Percentiles rank a stretch among this genome's conserved stretches.
These are phyloP conservation scores for Corythornis vintsioides DNA, from an alignment of 2,113 vertebrate genomes.

Conservation along the genomic window DNA sequence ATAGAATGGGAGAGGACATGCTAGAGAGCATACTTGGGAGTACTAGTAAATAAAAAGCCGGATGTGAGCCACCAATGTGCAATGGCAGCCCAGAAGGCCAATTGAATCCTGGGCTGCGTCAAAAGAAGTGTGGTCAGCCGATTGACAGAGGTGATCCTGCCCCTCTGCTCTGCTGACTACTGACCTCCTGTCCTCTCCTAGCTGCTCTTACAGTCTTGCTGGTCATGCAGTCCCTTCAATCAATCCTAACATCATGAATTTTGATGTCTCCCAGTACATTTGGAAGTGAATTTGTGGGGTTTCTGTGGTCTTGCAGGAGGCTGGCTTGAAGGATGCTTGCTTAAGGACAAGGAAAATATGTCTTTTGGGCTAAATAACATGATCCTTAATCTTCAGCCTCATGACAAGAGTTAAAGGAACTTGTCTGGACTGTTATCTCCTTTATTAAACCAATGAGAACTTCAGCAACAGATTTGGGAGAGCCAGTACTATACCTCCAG, in stretches of 20 bases:
- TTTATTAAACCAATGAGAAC: neutral
- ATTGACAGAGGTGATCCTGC: too few species aligned
- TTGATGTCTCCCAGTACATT: neutral
- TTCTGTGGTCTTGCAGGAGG: neutral
- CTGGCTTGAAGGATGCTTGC: neutral
- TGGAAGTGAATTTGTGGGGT: neutral
- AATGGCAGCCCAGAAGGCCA: too few species aligned
- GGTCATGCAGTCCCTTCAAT: neutral
- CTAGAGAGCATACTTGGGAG: too few species aligned
- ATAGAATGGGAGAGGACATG: too few species aligned
- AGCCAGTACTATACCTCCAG: neutral
- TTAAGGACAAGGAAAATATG: neutral
- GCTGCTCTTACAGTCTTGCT: neutral
- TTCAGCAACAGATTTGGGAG: neutral
- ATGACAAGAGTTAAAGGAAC: neutral
- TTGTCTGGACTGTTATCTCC: neutral
- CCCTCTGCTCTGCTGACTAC: neutral
- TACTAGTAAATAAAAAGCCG: too few species aligned
- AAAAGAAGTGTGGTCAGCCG: too few species aligned
- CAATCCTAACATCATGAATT: neutral
- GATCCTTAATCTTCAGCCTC: neutral
- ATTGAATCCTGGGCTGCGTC: too few species aligned
- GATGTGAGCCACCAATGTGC: too few species aligned
- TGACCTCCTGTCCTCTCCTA: neutral
- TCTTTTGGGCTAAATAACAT: neutral